These are phyloP conservation scores for Drosophila neotestacea DNA, from an alignment of 2,888 invertebrate species.

Conservation along the genomic window DNA sequence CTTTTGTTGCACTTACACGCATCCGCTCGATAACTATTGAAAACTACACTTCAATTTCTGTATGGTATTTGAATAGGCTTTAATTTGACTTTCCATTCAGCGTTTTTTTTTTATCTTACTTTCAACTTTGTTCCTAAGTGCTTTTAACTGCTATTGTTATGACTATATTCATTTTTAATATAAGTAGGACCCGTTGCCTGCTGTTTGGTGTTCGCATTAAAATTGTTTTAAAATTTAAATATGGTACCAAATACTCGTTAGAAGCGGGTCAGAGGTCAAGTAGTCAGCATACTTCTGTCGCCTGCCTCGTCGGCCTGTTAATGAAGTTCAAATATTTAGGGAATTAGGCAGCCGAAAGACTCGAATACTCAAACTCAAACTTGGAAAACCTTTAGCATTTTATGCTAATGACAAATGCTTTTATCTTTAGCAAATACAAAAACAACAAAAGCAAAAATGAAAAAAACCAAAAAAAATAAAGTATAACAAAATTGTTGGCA, in stretches of 20 bases:
- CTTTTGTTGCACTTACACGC: slow-evolving; percentile 38
- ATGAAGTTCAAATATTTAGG: slow-evolving; percentile 77
- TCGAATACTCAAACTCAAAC: slow-evolving; percentile 41
- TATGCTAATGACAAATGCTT: slow-evolving; percentile 81
- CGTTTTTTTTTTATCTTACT: slow-evolving; percentile 18
- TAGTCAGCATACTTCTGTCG: slow-evolving; percentile 5
- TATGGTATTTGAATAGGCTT: slow-evolving; percentile 32
- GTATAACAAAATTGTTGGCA: slow-evolving; percentile 56
- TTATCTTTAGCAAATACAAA: slow-evolving; percentile 64
- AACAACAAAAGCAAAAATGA: slow-evolving; percentile 32
- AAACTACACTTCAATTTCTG: slow-evolving; percentile 4
- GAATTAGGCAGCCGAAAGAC: slow-evolving; percentile 43
- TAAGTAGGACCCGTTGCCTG: neutral
- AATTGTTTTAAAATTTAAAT: slow-evolving; percentile 72
- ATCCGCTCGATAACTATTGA: slow-evolving; percentile 22
- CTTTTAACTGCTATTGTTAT: slow-evolving; percentile 18
- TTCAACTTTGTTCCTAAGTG: slow-evolving; percentile 24
- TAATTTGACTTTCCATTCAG: slow-evolving; percentile 8
- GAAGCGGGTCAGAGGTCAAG: slow-evolving; percentile 41
- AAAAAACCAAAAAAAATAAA: slow-evolving; percentile 55
- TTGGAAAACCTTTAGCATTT: slow-evolving; percentile 65
- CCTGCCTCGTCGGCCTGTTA: slow-evolving; percentile 40
- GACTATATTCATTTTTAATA: slow-evolving; percentile 34
- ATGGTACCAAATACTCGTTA: slow-evolving; percentile 62
- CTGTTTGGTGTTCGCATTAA: slow-evolving; percentile 42